phyloP scores from a whole-genome alignment of 1,140 invertebrate species.

The Condylostylus longicornis region DNA sequence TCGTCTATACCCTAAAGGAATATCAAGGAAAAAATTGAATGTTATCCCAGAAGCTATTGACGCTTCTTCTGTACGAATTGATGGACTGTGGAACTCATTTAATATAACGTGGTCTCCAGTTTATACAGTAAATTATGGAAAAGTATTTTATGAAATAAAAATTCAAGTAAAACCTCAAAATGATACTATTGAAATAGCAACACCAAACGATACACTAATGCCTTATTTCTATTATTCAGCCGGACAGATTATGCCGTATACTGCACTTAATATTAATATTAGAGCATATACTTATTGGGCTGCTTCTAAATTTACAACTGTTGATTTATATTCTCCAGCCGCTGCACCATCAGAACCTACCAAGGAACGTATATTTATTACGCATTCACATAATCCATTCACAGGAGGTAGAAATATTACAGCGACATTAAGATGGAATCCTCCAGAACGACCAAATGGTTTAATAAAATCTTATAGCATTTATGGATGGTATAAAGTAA shows the following conservation, averaged over 20 bases:
- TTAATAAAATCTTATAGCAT: slow-evolving; percentile 4
- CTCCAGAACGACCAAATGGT: slow-evolving; percentile 52
- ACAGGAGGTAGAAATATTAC: slow-evolving; percentile 14
- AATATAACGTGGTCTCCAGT: slow-evolving; percentile 65
- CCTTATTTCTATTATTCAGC: slow-evolving; percentile 31
- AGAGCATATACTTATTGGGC: slow-evolving; percentile 75
- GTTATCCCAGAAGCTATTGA: slow-evolving; percentile 56
- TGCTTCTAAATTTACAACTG: slow-evolving; percentile 43
- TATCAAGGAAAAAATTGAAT: slow-evolving; percentile 34
- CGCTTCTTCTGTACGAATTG: slow-evolving; percentile 43
- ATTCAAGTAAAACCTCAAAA: slow-evolving; percentile 33
- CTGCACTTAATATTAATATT: slow-evolving; percentile 50
- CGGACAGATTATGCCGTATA: slow-evolving; percentile 46
- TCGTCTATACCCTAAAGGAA: slow-evolving; percentile 37
- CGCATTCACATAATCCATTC: slow-evolving; percentile 26
- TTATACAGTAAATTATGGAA: slow-evolving; percentile 57
- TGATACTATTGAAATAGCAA: slow-evolving; percentile 16
- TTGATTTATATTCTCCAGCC: slow-evolving; percentile 46
- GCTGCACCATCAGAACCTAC: slow-evolving; percentile 55
- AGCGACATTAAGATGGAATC: slow-evolving; percentile 59
- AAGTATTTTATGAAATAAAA: slow-evolving; percentile 69
- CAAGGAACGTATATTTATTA: slow-evolving; percentile 52
- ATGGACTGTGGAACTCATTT: slow-evolving; percentile 57
- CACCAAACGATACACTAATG: too few species aligned
- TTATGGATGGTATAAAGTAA: slow-evolving; percentile 42